Conservation (phyloP, 2,797 vertebrate genomes). For the Labeo calbasu region DNA sequence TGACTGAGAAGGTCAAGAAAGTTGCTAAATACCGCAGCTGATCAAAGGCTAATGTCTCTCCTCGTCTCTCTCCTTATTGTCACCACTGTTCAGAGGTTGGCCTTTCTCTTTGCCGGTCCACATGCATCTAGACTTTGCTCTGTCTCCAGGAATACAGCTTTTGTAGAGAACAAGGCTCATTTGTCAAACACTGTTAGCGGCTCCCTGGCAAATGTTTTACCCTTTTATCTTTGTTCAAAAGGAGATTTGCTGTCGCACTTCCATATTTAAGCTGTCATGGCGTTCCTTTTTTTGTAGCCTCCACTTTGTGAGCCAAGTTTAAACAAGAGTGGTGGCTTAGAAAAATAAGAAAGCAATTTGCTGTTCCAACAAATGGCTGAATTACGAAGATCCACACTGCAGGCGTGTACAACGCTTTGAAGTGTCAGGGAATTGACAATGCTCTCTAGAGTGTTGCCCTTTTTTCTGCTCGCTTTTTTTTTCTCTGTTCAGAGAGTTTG, state of each 20-base stretch:
- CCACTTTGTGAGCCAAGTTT: conserved; percentile 50
- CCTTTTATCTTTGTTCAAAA: conserved; percentile 64
- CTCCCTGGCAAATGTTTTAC: conserved; percentile 51
- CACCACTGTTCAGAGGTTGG: conserved; percentile 39
- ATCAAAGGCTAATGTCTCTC: conserved; percentile 51
- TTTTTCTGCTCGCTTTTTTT: conserved; percentile 18
- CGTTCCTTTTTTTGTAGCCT: conserved; percentile 36
- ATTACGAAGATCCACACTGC: conserved; percentile 47
- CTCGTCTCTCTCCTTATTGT: conserved; percentile 26
- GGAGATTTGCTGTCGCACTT: conserved; percentile 48
- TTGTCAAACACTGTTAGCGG: conserved; percentile 59
- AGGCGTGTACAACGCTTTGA: conserved; percentile 43
- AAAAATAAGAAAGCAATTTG: conserved; percentile 52
- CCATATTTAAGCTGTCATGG: conserved; percentile 57
- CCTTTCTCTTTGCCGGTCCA: conserved; percentile 46
- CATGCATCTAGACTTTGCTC: conserved; percentile 40
- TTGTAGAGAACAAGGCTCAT: conserved; percentile 53
- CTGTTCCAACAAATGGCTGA: conserved; percentile 56
- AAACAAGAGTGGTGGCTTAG: conserved; percentile 50
- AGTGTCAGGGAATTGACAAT: conserved; percentile 47
- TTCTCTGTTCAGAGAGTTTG: not conserved
- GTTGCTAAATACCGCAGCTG: conserved; percentile 42
- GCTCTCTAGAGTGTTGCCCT: conserved; percentile 21
- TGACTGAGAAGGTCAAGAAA: conserved; percentile 38
- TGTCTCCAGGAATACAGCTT: conserved; percentile 52